Percentiles rank a stretch among this genome's conserved stretches.
phyloP scores from a whole-genome alignment of 2,888 invertebrate species.

The Cosmia trapezina region DNA sequence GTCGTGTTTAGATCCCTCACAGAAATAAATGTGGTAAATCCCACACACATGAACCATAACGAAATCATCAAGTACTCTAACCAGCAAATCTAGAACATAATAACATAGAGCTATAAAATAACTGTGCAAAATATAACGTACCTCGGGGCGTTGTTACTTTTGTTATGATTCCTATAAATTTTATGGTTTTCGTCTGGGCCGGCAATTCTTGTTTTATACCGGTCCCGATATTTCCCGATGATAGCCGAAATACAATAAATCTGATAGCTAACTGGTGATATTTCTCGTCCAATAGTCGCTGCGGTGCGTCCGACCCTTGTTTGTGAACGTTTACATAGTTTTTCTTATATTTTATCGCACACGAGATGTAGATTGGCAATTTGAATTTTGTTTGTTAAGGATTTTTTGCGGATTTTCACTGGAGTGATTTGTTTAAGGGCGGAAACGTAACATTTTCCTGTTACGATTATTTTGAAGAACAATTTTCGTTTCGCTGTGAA shows the following conservation, averaged over 20 bases:
- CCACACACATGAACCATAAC: conserved; percentile 5
- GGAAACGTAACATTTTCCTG: conserved; percentile 19
- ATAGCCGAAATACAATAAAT: conserved; percentile 73
- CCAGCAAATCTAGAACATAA: conserved; percentile 64
- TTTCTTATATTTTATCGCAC: conserved; percentile 54
- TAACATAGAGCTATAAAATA: conserved; percentile 73
- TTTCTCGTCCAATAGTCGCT: conserved; percentile 55
- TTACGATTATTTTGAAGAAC: not conserved
- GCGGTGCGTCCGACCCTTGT: conserved; percentile 52
- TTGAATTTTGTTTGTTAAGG: conserved; percentile 53
- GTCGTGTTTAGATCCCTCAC: not conserved
- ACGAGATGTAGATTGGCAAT: conserved; percentile 57
- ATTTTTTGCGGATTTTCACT: conserved; percentile 21
- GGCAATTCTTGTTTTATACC: conserved; percentile 71
- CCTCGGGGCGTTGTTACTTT: conserved; percentile 71
- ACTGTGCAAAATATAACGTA: conserved; percentile 63
- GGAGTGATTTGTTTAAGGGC: not conserved
- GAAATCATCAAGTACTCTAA: conserved; percentile 23
- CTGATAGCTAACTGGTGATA: conserved; percentile 73
- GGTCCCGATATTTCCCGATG: conserved; percentile 64
- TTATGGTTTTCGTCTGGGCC: conserved; percentile 75
- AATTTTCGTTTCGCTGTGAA: not conserved
- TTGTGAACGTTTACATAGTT: conserved; percentile 56
- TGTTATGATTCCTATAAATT: conserved; percentile 80
- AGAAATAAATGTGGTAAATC: not conserved